Conservation (phyloP, 2,797 vertebrate genomes). For the Podargus strigoides region DNA sequence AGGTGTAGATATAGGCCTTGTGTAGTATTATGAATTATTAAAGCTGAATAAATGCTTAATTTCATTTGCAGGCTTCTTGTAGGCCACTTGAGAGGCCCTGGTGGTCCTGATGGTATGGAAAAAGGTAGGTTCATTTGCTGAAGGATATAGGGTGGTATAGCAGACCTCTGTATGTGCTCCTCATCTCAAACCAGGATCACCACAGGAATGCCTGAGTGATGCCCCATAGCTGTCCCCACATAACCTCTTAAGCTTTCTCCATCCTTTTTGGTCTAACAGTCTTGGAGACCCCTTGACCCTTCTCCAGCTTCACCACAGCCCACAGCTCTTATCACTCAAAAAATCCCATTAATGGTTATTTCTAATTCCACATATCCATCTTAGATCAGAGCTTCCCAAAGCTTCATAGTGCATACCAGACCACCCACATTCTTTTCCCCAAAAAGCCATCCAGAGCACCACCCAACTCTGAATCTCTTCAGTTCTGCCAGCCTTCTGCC, state of each 20-base stretch:
- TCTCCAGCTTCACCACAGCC: not conserved
- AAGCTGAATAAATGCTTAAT: not conserved
- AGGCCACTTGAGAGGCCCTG: too few species aligned
- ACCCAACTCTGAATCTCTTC: rapidly evolving
- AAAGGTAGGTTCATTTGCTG: not conserved
- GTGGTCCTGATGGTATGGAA: not conserved
- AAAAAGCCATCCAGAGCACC: not conserved
- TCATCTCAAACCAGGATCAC: not conserved
- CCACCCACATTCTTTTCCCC: not conserved
- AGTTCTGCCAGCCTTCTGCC: not conserved
- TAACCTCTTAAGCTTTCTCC: not conserved
- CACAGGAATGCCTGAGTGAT: not conserved
- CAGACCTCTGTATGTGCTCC: not conserved
- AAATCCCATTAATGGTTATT: not conserved
- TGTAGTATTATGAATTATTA: not conserved
- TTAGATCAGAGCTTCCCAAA: not conserved
- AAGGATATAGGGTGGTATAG: not conserved
- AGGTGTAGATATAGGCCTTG: not conserved
- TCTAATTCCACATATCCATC: not conserved
- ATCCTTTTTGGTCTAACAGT: not conserved
- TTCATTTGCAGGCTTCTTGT: not conserved
- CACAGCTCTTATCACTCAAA: not conserved
- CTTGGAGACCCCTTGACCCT: not conserved
- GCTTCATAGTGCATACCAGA: not conserved
- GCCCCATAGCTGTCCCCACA: too few species aligned